These are phyloP conservation scores for Idaea dimidiata DNA, from an alignment of 2,888 invertebrate genomes.

Conservation along the genomic window DNA sequence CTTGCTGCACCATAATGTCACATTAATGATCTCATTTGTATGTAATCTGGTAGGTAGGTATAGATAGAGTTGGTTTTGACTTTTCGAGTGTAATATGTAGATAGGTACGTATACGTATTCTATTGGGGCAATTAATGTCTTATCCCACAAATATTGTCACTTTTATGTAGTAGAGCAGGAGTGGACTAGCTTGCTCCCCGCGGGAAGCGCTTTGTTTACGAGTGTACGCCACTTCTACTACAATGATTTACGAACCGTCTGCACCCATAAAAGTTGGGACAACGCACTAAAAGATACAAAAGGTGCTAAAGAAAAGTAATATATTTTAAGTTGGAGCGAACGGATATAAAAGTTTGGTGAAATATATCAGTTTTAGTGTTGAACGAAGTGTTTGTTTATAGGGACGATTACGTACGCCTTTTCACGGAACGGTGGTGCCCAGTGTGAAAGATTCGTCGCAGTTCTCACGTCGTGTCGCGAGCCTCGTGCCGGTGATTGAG, in stretches of 20 bases:
- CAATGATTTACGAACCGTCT: slow-evolving; percentile 78
- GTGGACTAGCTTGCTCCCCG: slow-evolving; percentile 34
- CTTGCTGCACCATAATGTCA: neutral
- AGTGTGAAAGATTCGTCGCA: slow-evolving; percentile 51
- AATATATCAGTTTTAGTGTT: slow-evolving; percentile 78
- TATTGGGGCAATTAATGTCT: neutral
- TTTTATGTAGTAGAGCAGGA: slow-evolving; percentile 5
- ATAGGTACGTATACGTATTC: neutral
- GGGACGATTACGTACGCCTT: slow-evolving; percentile 71
- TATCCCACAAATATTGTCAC: slow-evolving; percentile 8
- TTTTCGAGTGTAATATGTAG: neutral
- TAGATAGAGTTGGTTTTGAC: neutral
- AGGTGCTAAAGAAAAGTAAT: slow-evolving; percentile 80
- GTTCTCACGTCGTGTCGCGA: slow-evolving; percentile 41
- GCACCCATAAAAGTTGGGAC: slow-evolving; percentile 76
- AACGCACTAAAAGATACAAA: slow-evolving; percentile 79
- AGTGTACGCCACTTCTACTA: slow-evolving; percentile 74
- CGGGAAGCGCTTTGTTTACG: slow-evolving; percentile 71
- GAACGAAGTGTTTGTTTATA: slow-evolving; percentile 74
- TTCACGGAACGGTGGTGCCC: slow-evolving; percentile 46
- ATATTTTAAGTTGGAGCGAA: slow-evolving; percentile 76
- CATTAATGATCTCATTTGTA: no score
- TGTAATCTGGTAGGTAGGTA: neutral
- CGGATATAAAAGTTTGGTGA: slow-evolving; percentile 77
- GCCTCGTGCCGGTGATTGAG: neutral